Evolutionary conservation across 92 coral and sea anemone genomes (phyloP).

Genomic region (Metridium senile): DNA sequence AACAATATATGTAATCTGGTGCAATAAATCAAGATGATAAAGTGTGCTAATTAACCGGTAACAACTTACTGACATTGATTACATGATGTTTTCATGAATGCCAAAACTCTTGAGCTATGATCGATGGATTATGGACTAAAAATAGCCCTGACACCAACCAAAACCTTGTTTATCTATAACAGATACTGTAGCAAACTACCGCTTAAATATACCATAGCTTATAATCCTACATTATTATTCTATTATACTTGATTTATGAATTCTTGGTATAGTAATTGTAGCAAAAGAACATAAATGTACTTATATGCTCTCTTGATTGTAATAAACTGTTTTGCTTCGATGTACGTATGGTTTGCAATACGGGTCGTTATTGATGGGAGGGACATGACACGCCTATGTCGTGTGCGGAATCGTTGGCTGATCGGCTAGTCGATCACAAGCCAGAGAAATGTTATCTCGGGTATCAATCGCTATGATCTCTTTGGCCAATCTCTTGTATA

Average conservation of each 20-base stretch:
- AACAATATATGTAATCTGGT: slow-evolving; percentile 12
- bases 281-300: too few relatives aligned
- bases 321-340: neutral
- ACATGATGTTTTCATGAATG: slow-evolving; percentile 9
- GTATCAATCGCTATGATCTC: slow-evolving; percentile 21
- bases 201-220: neutral
- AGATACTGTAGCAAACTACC: neutral
- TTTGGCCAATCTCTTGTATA: neutral
- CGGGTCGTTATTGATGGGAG: too few relatives aligned
- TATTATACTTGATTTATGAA: too few relatives aligned
- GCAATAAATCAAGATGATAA: slow-evolving; percentile 14
- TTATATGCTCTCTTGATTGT: too few relatives aligned
- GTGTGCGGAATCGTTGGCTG: slow-evolving; percentile 1
- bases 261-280: too few relatives aligned
- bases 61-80: slow-evolving; percentile 20
- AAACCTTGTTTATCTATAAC: neutral
- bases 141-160: neutral
- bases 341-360: neutral
- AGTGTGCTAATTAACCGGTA: slow-evolving; percentile 6
- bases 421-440: slow-evolving; percentile 5
- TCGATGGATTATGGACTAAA: slow-evolving; percentile 6
- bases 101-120: slow-evolving; percentile 16
- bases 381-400: slow-evolving; percentile 19
- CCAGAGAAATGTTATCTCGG: slow-evolving; percentile 5
- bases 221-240: too few relatives aligned